These are phyloP conservation scores for Crotalus viridis DNA, from an alignment of 2,113 vertebrate species.

Conservation along the genomic window DNA sequence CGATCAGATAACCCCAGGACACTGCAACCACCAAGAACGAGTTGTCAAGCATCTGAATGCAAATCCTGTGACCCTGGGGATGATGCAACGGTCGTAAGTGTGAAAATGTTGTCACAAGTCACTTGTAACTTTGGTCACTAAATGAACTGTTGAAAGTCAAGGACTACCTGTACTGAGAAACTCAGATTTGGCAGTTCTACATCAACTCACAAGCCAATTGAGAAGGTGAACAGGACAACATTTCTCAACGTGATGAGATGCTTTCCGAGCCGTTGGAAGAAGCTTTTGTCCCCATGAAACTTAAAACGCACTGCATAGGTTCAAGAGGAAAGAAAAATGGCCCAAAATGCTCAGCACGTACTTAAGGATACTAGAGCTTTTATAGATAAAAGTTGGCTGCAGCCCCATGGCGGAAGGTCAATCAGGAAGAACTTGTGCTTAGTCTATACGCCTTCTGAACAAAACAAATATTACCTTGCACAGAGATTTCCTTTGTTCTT, in stretches of 20 bases:
- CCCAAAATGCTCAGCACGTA: neutral
- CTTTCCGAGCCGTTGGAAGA: neutral
- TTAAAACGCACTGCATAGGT: no score
- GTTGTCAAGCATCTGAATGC: neutral
- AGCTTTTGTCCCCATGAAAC: neutral
- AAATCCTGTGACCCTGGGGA: neutral
- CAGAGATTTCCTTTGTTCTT: slow-evolving; percentile 11
- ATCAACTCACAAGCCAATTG: neutral
- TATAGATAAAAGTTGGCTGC: neutral
- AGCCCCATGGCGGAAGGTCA: no score
- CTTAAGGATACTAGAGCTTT: neutral
- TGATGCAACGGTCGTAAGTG: neutral
- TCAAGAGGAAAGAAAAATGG: neutral
- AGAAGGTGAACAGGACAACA: neutral
- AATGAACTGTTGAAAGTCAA: neutral
- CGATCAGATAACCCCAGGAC: neutral
- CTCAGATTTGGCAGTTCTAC: neutral
- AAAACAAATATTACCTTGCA: neutral
- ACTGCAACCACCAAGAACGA: neutral
- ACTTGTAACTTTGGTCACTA: neutral
- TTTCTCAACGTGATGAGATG: neutral
- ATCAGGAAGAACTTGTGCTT: neutral
- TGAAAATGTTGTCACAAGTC: neutral
- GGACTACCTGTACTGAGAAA: neutral
- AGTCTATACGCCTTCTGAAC: neutral